These are phyloP conservation scores for Phodopus roborovskii DNA, from an alignment of 2,113 vertebrate genomes.

Conservation along the genomic window DNA sequence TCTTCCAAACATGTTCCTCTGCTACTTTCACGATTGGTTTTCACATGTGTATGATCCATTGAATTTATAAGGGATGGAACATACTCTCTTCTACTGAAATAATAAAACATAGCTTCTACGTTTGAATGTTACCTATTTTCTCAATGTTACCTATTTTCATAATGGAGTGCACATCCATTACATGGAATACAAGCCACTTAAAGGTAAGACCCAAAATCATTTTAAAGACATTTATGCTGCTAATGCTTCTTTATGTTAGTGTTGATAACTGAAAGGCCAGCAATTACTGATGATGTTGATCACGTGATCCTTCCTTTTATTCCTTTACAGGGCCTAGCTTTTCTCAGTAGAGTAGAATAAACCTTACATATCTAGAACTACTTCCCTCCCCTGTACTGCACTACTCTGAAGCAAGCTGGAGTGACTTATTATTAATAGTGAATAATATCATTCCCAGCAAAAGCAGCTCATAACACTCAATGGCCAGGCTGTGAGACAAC, in stretches of 20 bases:
- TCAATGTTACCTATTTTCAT: background rate
- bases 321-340: background rate
- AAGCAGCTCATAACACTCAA: background rate
- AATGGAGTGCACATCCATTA: background rate
- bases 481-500: background rate
- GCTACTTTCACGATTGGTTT: background rate
- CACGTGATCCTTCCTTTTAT: background rate
- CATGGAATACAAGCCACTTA: background rate
- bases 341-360: background rate
- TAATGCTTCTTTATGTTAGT: background rate
- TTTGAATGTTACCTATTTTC: background rate
- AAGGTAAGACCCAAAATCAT: background rate
- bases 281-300: background rate
- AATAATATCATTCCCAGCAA: background rate
- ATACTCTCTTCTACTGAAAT: background rate
- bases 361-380: background rate
- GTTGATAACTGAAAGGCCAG: background rate
- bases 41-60: background rate
- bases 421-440: background rate
- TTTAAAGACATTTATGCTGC: background rate
- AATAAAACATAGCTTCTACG: background rate
- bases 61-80: background rate
- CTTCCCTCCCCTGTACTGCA: too few species aligned
- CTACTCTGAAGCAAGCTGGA: background rate
- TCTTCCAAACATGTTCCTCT: background rate